Evolutionary conservation across 2,888 invertebrate genomes (phyloP), one percentile per base, ranked within the genome.

Genomic region (Lottia scabra): DNA sequence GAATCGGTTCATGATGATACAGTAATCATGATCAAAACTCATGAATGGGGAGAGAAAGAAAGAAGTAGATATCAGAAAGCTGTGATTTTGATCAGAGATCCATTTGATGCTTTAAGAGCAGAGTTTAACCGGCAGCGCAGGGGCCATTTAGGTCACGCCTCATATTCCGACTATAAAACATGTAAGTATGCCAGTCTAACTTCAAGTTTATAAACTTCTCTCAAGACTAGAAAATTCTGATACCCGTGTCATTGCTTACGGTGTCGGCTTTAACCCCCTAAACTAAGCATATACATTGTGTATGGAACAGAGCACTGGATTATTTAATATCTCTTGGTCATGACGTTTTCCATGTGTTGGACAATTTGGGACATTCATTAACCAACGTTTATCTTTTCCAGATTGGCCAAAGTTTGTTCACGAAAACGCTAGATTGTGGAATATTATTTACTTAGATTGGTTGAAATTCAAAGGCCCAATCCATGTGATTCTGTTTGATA

Each of bases 1-100:
- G 83, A 83, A 45, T 78, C 81, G 1, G 48, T 74, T 16, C n/a
- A 30, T 19, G 75, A 77, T 67, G 43, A 70, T 1, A 72, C 77
- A 8, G 77, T 75, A 3, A 70, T 81, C 2, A 71, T 78, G 10
- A 74, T 80, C 13, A 81, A 81, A 69, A 80, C 80, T 12, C 81
- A 81, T 67, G 68, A 72, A 45, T 75, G 70, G 69, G 70, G 74
- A 4, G 43, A 63, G 10, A 71, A 69, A 48, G 74, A 74, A 30
- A 48, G 67, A n/a, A 38, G 44, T 10, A 70, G 63, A 43, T 81
- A 77, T 67, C 70, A 71, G 16, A 71, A 74, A n/a, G 78, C 77
- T 2, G 72, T 82, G 23, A 67, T 82, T 13, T 63, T 82, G 1
- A 67, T 82, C 0, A 71, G 82, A 12, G 75, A 80, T 16, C 82